Conservation (phyloP, 2,888 invertebrate species). For the Orthosia gracilis region DNA sequence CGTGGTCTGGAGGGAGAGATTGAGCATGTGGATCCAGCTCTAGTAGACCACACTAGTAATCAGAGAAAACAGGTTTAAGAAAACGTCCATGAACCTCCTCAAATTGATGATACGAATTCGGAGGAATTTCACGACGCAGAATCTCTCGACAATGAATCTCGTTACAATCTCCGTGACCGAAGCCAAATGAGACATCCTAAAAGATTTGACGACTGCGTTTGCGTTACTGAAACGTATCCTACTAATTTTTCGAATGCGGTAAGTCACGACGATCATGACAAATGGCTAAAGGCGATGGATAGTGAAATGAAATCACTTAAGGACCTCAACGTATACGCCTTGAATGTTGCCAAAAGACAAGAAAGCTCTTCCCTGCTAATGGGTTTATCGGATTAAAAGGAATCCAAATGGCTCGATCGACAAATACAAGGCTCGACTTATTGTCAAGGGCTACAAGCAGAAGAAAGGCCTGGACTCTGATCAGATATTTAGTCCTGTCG, state of each 20-base stretch:
- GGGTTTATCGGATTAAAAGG: not conserved
- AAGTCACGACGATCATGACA: not conserved
- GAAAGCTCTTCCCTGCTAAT: slow-evolving; percentile 1
- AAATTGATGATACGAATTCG: not conserved
- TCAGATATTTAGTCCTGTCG: slow-evolving; percentile 1
- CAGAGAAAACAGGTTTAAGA: too few relatives aligned
- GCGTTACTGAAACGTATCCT: not conserved
- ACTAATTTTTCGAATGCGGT: not conserved
- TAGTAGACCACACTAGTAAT: too few relatives aligned
- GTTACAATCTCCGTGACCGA: not conserved
- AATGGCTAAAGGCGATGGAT: not conserved
- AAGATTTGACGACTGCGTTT: not conserved
- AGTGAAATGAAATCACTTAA: slow-evolving; percentile 1
- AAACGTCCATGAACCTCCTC: not conserved
- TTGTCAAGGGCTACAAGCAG: not conserved
- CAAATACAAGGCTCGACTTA: slow-evolving; percentile 2
- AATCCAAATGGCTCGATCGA: not conserved
- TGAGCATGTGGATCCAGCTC: too few relatives aligned
- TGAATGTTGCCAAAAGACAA: not conserved
- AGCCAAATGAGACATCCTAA: not conserved
- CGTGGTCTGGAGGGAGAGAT: not conserved
- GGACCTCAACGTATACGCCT: not conserved
- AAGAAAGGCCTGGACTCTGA: not conserved
- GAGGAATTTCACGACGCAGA: slow-evolving; percentile 1
- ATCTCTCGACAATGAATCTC: not conserved